These are phyloP conservation scores for Brachyptera risi DNA, from an alignment of 2,888 invertebrate genomes.

Conservation along the genomic window DNA sequence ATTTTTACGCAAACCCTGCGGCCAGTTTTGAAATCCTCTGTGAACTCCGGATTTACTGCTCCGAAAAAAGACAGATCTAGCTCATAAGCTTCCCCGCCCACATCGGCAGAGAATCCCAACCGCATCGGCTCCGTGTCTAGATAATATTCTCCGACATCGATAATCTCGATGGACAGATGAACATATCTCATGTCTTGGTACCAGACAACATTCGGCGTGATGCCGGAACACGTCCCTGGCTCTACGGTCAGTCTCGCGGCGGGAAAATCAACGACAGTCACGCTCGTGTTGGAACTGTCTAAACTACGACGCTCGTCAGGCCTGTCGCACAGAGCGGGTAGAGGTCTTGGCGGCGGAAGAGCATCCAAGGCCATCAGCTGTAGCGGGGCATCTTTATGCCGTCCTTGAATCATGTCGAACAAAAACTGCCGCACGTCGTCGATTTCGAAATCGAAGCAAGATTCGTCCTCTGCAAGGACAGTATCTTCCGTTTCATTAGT, in stretches of 20 bases:
- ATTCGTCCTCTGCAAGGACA: neutral
- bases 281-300: too few species aligned
- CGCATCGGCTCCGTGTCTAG: neutral
- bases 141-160: neutral
- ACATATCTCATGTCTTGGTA: neutral
- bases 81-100: neutral
- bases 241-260: neutral
- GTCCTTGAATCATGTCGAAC: neutral
- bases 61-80: neutral
- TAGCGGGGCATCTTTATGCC: neutral
- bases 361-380: neutral
- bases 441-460: neutral
- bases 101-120: neutral
- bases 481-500: neutral
- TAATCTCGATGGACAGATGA: neutral
- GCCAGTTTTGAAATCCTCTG: neutral
- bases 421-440: neutral
- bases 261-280: neutral
- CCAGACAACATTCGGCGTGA: neutral
- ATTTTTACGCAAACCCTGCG: neutral
- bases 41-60: neutral
- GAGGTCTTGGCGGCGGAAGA: too few species aligned
- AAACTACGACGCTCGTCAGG: too few species aligned
- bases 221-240: neutral
- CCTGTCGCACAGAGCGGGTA: too few species aligned